phyloP scores from a whole-genome alignment of 1,140 invertebrate species.

The Drosophila bocqueti region DNA sequence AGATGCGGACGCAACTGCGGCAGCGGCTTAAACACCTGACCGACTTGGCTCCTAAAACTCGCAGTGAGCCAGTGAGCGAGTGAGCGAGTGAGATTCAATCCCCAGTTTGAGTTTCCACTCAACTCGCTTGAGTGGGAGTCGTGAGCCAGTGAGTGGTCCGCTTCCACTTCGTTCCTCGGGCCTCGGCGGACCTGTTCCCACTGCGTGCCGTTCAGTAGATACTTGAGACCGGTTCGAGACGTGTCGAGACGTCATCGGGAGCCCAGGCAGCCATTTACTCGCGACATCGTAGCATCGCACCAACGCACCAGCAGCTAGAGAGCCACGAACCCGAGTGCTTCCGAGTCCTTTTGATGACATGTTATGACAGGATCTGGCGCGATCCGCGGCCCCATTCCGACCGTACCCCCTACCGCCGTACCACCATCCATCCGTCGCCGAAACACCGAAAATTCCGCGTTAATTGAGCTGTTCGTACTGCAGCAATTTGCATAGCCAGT shows the following conservation, averaged over 20 bases:
- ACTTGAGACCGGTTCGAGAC: constrained; percentile 63
- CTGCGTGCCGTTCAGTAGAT: constrained; percentile 52
- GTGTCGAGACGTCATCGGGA: constrained; percentile 51
- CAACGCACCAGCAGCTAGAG: constrained; percentile 4
- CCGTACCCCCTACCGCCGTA: not conserved
- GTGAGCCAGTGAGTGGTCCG: constrained; percentile 26
- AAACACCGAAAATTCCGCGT: constrained; percentile 41
- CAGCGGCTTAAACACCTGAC: constrained; percentile 53
- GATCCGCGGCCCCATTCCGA: constrained; percentile 14
- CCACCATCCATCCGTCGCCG: not conserved
- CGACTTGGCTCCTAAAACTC: constrained; percentile 45
- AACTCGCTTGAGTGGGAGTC: not conserved
- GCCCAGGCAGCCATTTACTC: constrained; percentile 35
- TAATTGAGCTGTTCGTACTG: constrained; percentile 80
- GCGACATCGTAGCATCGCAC: constrained; percentile 6
- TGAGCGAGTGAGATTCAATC: not conserved
- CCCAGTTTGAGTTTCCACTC: constrained; percentile 24
- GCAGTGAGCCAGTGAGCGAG: not conserved
- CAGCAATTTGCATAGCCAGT: constrained; percentile 75
- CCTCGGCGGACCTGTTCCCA: constrained; percentile 70
- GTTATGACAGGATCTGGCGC: constrained; percentile 13
- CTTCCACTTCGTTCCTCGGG: constrained; percentile 32
- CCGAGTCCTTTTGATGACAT: constrained; percentile 6
- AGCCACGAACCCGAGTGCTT: constrained; percentile 4
- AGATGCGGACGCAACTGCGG: constrained; percentile 70